Evolutionary conservation across 2,113 vertebrate species (phyloP).

Genomic region (Coregonus clupeaformis): DNA sequence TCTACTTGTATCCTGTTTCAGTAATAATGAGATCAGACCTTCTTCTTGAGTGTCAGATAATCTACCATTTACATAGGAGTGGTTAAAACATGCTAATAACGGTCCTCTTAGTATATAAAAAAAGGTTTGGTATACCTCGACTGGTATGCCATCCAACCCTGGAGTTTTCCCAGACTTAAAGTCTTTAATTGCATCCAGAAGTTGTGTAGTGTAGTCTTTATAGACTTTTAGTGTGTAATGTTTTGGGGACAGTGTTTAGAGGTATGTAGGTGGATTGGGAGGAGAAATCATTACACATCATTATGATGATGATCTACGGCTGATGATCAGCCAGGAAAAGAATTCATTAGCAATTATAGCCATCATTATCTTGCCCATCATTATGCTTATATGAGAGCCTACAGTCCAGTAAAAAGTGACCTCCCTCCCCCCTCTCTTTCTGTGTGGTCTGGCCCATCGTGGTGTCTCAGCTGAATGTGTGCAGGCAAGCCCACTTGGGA

Average conservation of each 20-base stretch:
- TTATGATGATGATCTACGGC: constrained; percentile 50
- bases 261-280: constrained; percentile 7
- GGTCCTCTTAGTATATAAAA: no score
- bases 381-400: constrained; percentile 62
- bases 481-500: constrained; percentile 1
- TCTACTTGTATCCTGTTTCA: no score
- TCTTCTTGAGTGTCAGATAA: no score
- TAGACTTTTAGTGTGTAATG: background rate
- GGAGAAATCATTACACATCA: constrained; percentile 47
- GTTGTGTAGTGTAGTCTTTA: background rate
- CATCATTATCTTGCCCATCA: constrained; percentile 66
- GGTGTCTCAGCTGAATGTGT: constrained; percentile 17
- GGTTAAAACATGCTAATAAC: no score
- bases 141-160: no score
- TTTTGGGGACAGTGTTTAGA: background rate
- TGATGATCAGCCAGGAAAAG: constrained; percentile 60
- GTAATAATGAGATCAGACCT: no score
- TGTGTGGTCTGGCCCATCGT: constrained; percentile 22
- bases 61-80: no score
- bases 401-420: constrained; percentile 37
- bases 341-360: constrained; percentile 66
- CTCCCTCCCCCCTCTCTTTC: background rate
- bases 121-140: no score
- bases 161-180: no score
- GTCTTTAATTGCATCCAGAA: no score